phyloP scores from a whole-genome alignment of 2,888 invertebrate genomes.

The Drosophila diplacantha region DNA sequence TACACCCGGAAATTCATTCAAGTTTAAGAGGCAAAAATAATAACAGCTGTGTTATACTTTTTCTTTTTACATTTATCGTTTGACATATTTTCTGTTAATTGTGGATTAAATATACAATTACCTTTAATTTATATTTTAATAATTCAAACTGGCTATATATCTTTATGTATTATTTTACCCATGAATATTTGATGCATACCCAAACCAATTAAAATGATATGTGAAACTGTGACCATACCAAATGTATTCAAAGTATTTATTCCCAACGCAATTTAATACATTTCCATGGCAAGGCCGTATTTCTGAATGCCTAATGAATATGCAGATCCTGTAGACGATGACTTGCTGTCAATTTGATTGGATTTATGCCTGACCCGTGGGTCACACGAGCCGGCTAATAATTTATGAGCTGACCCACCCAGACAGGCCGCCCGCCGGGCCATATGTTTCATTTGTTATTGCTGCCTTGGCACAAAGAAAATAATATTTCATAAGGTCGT shows the following conservation, averaged over 20 bases:
- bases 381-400: conserved; percentile 38
- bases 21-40: not conserved
- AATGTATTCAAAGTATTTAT: not conserved
- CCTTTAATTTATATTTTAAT: not conserved
- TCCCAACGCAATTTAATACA: conserved; percentile 4
- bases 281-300: not conserved
- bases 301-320: conserved; percentile 17
- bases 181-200: not conserved
- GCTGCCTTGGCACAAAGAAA: conserved; percentile 47
- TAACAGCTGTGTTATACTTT: not conserved
- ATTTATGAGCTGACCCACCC: conserved; percentile 54
- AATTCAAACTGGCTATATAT: not conserved
- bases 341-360: conserved; percentile 48
- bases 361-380: conserved; percentile 41
- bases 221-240: not conserved
- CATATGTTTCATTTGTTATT: conserved; percentile 56
- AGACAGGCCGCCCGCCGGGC: conserved; percentile 5
- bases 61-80: not conserved
- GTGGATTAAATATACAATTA: not conserved
- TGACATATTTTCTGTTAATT: not conserved
- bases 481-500: conserved; percentile 55
- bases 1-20: not conserved
- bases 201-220: not conserved
- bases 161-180: not conserved
- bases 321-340: conserved; percentile 15